Evolutionary conservation across 1,140 invertebrate species (phyloP), one percentile per base, ranked within the genome.

Genomic region (Anastatus disparis): DNA sequence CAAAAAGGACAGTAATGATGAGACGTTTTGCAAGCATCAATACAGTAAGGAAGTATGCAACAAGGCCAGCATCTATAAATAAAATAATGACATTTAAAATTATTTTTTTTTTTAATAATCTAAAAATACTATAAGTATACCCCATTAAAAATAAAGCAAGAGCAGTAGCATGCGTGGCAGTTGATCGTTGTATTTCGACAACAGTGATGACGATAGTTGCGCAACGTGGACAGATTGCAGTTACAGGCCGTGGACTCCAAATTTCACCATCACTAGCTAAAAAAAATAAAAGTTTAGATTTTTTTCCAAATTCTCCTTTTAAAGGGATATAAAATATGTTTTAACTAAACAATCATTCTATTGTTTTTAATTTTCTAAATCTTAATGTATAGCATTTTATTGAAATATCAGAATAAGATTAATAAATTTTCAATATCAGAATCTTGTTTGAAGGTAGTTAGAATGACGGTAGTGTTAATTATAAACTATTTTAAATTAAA

Each of bases 1-100:
- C 88, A 89, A 65, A 82, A 80, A 3, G 88, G 87, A 72, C 88
- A 89, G 63, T 87, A 88, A 75, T 89, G 88, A 71, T 88, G 86
- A 31, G 84, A 82, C 66, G 83, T 87, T 67, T 87, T 88, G 73
- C 86, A 89, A 9, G 86, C 86, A 52, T 86, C 80, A 77, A 88
- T 82, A 74, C 85, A 89, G 72, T 89, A 89, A 1, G 88, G 88
- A n/a, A 89, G 77, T 66, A 86, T 81, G 64, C 83, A 87, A 27
- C 85, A 88, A 44, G 86, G 87, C 74, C 85, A 88, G 71, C 88
- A 88, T 75, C 89, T 90, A 82, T 75, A 50, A 9, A 63, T 15
- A 73, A 53, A 2, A 53, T 27, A 13, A 13, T 13, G 0, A 17
- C n/a, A 44, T 38, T 27, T 38, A 35, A 22, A 68, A 4, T 7